Evolutionary conservation across 2,113 vertebrate species (phyloP), one percentile per base, ranked within the genome.

Genomic region (Grallaria varia): DNA sequence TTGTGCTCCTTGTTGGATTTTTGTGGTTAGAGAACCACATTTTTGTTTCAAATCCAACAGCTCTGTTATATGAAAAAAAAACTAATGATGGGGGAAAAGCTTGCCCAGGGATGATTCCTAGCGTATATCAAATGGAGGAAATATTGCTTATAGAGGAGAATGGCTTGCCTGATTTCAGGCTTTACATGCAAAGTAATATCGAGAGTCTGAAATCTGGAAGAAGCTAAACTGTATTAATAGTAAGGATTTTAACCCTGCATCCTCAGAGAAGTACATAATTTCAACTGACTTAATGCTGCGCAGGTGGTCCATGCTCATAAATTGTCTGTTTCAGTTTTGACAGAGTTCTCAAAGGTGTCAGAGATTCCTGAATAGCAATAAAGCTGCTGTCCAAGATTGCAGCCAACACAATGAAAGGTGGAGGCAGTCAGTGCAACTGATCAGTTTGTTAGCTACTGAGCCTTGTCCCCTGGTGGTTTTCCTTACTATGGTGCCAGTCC

Each of bases 21-120:
- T 89, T 96, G 88, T 93, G 91, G 93, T 95, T 87, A 91, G 80
- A 84, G 40, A 91, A 67, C 60, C 37, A 72, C 86, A 96, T 91
- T 96, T 97, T 94, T 94, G 83, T 94, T 87, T 94, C 67, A 97
- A 94, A 95, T 85, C 81, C 87, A 93, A 62, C 50, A 87, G 24
- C 49, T 78, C 68, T 92, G 45, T 95, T 95, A 93, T 53, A 77
- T 88, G 83, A 89, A 84, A 78, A 85, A 96, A 94, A 50, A 28
- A 14, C 30, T 90, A 95, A 78, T 75, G 84, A 84, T 42, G 52
- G n/a, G 67, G 76, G 25, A 40, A 80, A 93, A 52, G n/a, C 47
- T 95, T 96, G 59, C 72, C 28, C n/a, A 87, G 37, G 58, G 91
- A 69, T 74, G 64, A 84, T 83, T 93, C 39, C 66, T 67, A 39